phyloP scores from a whole-genome alignment of 2,797 vertebrate species.

The Coracias cyanogaster region DNA sequence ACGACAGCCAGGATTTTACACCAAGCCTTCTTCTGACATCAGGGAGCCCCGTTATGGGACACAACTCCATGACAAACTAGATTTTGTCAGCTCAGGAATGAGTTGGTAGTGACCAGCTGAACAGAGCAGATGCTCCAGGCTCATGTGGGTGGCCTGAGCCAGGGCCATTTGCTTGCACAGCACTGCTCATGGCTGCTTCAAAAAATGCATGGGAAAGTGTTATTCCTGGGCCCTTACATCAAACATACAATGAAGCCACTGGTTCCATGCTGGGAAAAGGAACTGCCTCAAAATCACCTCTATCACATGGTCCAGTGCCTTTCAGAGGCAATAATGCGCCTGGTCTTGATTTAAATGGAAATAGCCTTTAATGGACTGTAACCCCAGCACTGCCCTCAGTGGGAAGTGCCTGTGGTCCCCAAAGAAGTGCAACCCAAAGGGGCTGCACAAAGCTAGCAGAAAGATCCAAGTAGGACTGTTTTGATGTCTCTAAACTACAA shows the following conservation, averaged over 20 bases:
- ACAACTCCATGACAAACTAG: background rate
- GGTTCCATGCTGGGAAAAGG: background rate
- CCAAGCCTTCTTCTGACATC: background rate
- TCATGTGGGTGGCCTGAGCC: background rate
- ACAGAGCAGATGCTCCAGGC: background rate
- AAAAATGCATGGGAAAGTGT: background rate
- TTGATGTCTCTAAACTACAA: background rate
- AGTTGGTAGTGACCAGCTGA: background rate
- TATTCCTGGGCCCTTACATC: background rate
- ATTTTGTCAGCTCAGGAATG: background rate
- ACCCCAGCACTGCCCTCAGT: background rate
- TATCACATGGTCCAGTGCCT: background rate
- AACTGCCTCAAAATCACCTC: accelerated
- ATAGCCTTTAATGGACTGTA: background rate
- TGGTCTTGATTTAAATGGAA: background rate
- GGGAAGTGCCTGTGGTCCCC: background rate
- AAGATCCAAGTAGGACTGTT: accelerated
- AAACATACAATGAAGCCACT: background rate
- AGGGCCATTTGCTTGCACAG: background rate
- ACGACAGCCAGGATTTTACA: background rate
- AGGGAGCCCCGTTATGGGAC: background rate
- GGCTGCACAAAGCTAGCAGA: background rate
- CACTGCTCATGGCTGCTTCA: background rate
- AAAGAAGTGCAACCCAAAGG: background rate
- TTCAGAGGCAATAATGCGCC: background rate